Percentiles rank a stretch among this genome's conserved stretches.
Conservation (phyloP, 2,797 vertebrate species). For the Anomalospiza imberbis region DNA sequence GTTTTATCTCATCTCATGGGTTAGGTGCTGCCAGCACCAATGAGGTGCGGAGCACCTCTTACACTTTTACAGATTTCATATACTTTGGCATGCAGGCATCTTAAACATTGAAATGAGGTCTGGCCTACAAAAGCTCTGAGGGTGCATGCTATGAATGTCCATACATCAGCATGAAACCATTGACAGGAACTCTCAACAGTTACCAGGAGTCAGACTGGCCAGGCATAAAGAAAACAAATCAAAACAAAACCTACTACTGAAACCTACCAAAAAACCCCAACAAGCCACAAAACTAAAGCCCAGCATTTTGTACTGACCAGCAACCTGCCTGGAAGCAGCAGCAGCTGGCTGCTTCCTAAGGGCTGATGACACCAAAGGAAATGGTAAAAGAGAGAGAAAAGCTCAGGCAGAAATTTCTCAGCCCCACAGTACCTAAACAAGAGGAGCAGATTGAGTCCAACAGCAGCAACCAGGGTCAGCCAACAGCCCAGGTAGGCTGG, state of each 20-base stretch:
- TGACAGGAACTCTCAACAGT: not conserved
- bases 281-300: not conserved
- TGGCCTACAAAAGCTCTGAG: not conserved
- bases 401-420: not conserved
- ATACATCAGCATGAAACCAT: not conserved
- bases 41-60: not conserved
- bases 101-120: not conserved
- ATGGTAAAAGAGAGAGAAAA: not conserved
- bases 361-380: not conserved
- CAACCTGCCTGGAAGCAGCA: not conserved
- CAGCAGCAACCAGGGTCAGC: not conserved
- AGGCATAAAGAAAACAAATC: not conserved
- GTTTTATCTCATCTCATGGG: not conserved
- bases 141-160: not conserved
- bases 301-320: not conserved
- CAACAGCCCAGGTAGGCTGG: not conserved
- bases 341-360: not conserved
- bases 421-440: not conserved
- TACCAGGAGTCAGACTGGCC: not conserved
- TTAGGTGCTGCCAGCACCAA: not conserved
- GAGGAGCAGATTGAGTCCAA: not conserved
- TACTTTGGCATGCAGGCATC: not conserved
- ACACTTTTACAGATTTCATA: not conserved
- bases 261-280: not conserved
- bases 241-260: not conserved